Evolutionary conservation across 1,140 invertebrate genomes (phyloP).

Genomic region (Venustaconcha ellipsiformis): DNA sequence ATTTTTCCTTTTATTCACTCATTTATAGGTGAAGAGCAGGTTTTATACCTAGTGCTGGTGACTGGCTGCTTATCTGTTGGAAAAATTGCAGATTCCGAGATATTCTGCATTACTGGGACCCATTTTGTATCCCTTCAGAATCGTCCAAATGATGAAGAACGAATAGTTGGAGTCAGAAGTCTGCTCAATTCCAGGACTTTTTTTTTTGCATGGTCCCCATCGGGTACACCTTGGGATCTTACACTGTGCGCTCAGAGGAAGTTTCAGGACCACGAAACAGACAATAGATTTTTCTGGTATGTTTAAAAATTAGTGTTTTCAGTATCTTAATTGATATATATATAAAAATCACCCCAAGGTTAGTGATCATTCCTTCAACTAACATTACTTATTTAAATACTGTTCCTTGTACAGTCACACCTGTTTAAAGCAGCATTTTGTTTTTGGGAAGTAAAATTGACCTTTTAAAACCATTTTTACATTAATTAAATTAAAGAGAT

Average conservation of each 20-base stretch:
- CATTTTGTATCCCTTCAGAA: conserved; percentile 89
- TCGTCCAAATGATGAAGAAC: conserved; percentile 80
- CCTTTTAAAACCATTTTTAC: no score
- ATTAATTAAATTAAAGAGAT: no score
- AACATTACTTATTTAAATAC: no score
- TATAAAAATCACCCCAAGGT: no score
- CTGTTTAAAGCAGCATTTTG: no score
- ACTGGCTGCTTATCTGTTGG: conserved; percentile 95
- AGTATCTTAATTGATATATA: no score
- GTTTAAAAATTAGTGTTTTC: conserved; percentile 3
- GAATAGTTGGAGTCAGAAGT: conserved; percentile 86
- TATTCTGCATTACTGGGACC: conserved; percentile 93
- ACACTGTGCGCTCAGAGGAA: conserved; percentile 92
- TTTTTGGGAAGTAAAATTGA: no score
- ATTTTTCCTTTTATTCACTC: conserved; percentile 13
- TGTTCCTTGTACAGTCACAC: no score
- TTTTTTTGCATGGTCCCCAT: conserved; percentile 88
- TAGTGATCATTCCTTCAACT: no score
- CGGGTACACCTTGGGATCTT: conserved; percentile 80
- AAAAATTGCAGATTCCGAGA: conserved; percentile 92
- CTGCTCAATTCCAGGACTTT: conserved; percentile 96
- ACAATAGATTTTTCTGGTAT: conserved; percentile 96
- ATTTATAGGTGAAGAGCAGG: conserved; percentile 78
- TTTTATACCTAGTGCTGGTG: conserved; percentile 91
- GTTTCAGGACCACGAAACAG: conserved; percentile 82